These are phyloP conservation scores for Standfussiana lucernea DNA, from an alignment of 2,888 invertebrate genomes.

Conservation along the genomic window DNA sequence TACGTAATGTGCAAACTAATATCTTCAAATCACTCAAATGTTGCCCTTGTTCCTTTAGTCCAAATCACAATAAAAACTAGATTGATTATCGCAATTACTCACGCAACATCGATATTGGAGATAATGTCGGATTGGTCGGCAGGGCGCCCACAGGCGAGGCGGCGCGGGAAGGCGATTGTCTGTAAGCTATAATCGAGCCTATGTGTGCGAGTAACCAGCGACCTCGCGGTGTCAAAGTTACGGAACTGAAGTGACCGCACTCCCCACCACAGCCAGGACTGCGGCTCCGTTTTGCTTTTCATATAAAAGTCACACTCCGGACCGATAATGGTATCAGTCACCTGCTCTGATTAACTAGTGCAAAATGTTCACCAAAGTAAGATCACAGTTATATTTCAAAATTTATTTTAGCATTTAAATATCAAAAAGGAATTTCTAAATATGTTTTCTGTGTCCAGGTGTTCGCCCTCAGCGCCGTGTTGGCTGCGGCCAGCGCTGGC, in stretches of 20 bases:
- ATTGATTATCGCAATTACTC: conserved; percentile 75
- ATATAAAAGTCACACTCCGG: conserved; percentile 88
- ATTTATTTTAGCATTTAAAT: conserved; percentile 29
- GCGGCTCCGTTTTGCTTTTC: conserved; percentile 88
- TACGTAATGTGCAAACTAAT: conserved; percentile 44
- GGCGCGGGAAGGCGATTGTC: conserved; percentile 74
- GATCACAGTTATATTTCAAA: conserved; percentile 66
- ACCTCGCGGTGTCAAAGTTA: conserved; percentile 91
- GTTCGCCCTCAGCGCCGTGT: conserved; percentile 86
- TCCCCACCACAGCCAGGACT: conserved; percentile 85
- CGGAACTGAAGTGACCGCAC: conserved; percentile 89
- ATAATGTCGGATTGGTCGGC: conserved; percentile 65
- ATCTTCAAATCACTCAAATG: conserved; percentile 56
- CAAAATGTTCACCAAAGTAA: conserved; percentile 91
- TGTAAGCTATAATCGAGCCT: conserved; percentile 78
- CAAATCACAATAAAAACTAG: conserved; percentile 68
- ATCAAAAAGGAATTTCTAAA: conserved; percentile 24
- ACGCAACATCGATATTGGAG: conserved; percentile 71
- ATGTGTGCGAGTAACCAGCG: conserved; percentile 81
- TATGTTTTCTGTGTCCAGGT: conserved; percentile 74
- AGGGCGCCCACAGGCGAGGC: conserved; percentile 62
- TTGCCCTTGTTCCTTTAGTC: conserved; percentile 59
- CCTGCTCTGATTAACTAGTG: conserved; percentile 87
- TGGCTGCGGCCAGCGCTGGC: conserved; percentile 90
- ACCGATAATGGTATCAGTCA: conserved; percentile 89